Conservation (phyloP, 30 jellyfish, hydroid and myxozoan genomes). For the Euphysa ruthae region DNA sequence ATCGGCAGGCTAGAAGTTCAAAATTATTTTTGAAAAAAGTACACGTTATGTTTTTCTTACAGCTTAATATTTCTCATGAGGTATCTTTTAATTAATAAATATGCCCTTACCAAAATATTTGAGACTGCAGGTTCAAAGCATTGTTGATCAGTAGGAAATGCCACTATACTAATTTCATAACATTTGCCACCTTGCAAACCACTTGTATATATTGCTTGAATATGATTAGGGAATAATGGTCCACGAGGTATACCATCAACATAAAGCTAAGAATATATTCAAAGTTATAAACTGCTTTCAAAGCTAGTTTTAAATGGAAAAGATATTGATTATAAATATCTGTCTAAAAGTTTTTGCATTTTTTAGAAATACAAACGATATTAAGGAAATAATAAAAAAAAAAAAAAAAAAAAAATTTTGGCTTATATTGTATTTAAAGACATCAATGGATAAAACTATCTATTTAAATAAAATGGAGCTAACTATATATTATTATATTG, state of each 20-base stretch:
- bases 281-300: not conserved
- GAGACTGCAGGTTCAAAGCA: conserved; percentile 21
- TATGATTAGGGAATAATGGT: not conserved
- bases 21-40: too few relatives aligned
- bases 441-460: too few relatives aligned
- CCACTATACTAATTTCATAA: conserved; percentile 22
- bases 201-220: conserved; percentile 10
- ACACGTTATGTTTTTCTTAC: too few relatives aligned
- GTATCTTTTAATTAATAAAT: not conserved
- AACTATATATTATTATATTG: too few relatives aligned
- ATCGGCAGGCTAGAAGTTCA: too few relatives aligned
- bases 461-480: too few relatives aligned
- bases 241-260: conserved; percentile 41
- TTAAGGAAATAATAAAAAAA: too few relatives aligned
- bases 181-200: conserved; percentile 33
- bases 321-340: not conserved
- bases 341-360: not conserved
- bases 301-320: not conserved
- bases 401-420: too few relatives aligned
- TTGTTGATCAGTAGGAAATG: conserved; percentile 19
- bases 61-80: too few relatives aligned
- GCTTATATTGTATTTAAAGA: too few relatives aligned
- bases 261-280: conserved; percentile 13
- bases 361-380: not conserved
- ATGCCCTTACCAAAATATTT: conserved; percentile 15